phyloP scores from a whole-genome alignment of 2,797 vertebrate genomes.

The Babyrousa celebensis region DNA sequence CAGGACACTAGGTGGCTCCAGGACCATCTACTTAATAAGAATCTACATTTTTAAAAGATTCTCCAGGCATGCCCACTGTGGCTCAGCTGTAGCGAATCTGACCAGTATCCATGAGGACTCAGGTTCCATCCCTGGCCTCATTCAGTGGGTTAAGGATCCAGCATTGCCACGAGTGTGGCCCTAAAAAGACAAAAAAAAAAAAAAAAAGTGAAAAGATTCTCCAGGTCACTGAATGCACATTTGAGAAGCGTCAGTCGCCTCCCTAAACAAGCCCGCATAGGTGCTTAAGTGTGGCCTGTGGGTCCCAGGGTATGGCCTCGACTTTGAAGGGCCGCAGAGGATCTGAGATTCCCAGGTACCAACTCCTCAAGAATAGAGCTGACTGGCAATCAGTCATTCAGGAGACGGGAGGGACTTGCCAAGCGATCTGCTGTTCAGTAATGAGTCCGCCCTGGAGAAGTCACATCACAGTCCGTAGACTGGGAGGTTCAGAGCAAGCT shows the following conservation, averaged over 20 bases:
- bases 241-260: neutral
- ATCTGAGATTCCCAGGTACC: neutral
- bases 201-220: neutral
- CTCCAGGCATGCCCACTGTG: too few relatives aligned
- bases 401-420: neutral
- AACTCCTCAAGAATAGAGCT: neutral
- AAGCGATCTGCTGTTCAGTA: neutral
- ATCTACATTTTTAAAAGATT: neutral
- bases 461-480: neutral
- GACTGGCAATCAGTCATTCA: neutral
- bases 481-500: neutral
- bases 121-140: too few relatives aligned
- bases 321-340: neutral
- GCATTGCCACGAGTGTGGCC: too few relatives aligned
- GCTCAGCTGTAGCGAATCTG: too few relatives aligned
- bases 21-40: neutral
- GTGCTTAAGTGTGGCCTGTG: neutral
- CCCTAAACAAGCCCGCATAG: neutral
- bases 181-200: too few relatives aligned
- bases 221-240: neutral
- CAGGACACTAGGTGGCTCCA: neutral
- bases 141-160: too few relatives aligned
- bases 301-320: neutral
- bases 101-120: too few relatives aligned
- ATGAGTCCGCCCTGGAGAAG: neutral